Conservation (phyloP, 2,113 vertebrate species). For the Hippoglossus stenolepis region DNA sequence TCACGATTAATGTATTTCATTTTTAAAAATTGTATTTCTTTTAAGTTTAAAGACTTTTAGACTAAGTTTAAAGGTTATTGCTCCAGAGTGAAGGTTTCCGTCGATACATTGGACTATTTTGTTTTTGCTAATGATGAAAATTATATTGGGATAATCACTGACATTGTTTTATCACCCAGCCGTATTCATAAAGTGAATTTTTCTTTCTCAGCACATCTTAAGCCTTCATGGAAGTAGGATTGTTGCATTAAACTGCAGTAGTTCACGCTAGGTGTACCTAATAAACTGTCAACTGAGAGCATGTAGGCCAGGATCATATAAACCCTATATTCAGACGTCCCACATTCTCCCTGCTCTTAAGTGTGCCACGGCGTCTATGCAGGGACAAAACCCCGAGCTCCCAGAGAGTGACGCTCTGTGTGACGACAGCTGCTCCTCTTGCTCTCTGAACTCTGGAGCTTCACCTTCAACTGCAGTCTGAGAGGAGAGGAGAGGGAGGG, state of each 20-base stretch:
- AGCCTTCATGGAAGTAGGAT: neutral
- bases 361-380: constrained; percentile 53
- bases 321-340: constrained; percentile 36
- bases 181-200: no score
- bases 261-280: neutral
- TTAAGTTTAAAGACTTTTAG: no score
- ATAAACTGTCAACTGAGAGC: neutral
- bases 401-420: constrained; percentile 47
- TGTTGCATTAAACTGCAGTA: neutral
- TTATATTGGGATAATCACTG: no score
- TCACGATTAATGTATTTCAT: no score
- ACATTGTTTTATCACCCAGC: no score
- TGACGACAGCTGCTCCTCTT: constrained; percentile 37
- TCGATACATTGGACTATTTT: no score
- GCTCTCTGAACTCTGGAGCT: constrained; percentile 72
- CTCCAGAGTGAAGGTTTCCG: no score
- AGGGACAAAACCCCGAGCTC: constrained; percentile 47
- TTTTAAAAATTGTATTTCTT: no score
- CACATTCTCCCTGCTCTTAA: constrained; percentile 44
- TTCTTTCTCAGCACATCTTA: neutral
- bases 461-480: constrained; percentile 72
- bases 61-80: no score
- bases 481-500: constrained; percentile 35
- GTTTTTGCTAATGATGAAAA: no score
- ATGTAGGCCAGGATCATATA: constrained; percentile 58